These are phyloP conservation scores for Trinorchestia longiramus DNA, from an alignment of 1,140 invertebrate genomes.

Conservation along the genomic window DNA sequence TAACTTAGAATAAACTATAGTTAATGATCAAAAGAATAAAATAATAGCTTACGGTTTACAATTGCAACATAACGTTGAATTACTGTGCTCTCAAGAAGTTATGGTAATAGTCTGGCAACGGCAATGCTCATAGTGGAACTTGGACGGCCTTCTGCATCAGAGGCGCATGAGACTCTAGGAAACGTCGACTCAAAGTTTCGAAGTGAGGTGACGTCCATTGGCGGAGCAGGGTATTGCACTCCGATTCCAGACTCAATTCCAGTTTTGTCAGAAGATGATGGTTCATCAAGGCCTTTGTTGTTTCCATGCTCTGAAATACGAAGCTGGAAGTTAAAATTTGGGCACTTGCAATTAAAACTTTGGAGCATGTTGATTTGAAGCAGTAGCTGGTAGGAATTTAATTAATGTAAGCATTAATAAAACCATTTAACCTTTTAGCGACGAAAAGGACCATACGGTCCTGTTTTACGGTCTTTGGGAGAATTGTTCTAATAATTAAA, in stretches of 20 bases:
- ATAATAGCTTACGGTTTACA: neutral
- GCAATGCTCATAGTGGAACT: constrained; percentile 55
- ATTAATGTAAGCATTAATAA: neutral
- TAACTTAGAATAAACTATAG: neutral
- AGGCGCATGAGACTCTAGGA: constrained; percentile 61
- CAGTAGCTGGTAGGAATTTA: neutral
- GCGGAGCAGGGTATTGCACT: constrained; percentile 75
- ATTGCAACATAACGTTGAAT: neutral
- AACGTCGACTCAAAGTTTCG: constrained; percentile 61
- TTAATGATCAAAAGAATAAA: neutral
- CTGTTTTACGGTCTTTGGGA: too few relatives aligned
- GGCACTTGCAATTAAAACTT: too few relatives aligned
- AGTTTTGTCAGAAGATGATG: constrained; percentile 73
- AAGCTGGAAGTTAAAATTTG: neutral
- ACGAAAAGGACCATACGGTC: neutral
- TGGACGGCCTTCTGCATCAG: constrained; percentile 65
- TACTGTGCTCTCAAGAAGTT: neutral
- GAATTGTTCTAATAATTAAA: too few relatives aligned
- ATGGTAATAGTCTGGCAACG: neutral
- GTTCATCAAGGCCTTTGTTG: constrained; percentile 75
- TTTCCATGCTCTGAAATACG: constrained; percentile 75
- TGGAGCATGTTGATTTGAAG: neutral
- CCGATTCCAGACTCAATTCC: constrained; percentile 74
- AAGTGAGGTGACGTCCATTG: constrained; percentile 78
- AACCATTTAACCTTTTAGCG: neutral